Conservation (phyloP, 2,888 invertebrate genomes). For the Volucella inflata region DNA sequence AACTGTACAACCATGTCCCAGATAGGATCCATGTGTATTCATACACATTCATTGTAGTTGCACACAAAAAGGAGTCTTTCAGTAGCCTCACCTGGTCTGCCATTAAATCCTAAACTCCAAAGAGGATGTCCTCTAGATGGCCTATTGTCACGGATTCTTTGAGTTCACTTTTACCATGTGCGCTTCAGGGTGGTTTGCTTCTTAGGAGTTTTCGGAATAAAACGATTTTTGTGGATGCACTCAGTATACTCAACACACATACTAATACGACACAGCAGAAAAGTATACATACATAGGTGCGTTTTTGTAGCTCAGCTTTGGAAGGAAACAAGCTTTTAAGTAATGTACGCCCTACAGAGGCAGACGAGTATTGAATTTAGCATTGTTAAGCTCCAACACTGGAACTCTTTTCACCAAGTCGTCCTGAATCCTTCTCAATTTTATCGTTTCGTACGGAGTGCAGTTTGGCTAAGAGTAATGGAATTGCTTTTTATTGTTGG, state of each 20-base stretch:
- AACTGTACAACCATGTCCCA: too few species aligned
- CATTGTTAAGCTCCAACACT: too few species aligned
- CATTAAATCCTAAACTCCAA: background rate
- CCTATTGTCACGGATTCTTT: slow-evolving; percentile 31
- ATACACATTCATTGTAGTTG: background rate
- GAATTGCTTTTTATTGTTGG: slow-evolving; percentile 41
- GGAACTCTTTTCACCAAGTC: background rate
- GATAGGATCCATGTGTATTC: background rate
- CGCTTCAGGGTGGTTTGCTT: background rate
- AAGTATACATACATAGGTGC: background rate
- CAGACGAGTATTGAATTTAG: background rate
- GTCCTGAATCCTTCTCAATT: background rate
- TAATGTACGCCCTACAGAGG: slow-evolving; percentile 5
- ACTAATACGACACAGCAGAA: background rate
- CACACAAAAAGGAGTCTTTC: background rate
- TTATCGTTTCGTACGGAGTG: background rate
- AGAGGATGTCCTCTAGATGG: background rate
- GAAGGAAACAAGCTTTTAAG: slow-evolving; percentile 13
- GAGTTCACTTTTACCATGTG: background rate
- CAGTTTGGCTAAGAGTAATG: slow-evolving; percentile 27
- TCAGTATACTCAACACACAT: background rate
- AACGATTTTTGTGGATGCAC: slow-evolving; percentile 23
- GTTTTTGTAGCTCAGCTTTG: background rate
- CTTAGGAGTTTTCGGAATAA: background rate
- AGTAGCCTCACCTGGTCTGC: background rate